These are phyloP conservation scores for Ceratosolen fusciceps DNA, from an alignment of 1,140 invertebrate genomes.

Conservation along the genomic window DNA sequence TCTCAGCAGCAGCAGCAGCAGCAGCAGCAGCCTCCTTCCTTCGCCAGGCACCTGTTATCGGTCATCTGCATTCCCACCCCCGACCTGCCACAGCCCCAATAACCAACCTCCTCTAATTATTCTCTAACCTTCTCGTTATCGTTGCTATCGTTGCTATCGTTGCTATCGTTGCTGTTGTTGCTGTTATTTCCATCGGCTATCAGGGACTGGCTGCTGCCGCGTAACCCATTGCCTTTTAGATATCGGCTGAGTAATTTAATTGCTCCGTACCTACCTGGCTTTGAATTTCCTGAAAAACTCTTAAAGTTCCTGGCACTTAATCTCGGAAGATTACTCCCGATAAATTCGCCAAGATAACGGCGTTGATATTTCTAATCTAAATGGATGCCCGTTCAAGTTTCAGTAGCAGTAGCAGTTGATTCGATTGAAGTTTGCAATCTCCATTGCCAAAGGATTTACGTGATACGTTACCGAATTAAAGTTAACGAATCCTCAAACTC, in stretches of 20 bases:
- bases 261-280: neutral
- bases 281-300: neutral
- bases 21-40: too few species aligned
- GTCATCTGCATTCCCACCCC: neutral
- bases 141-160: too few species aligned
- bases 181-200: too few species aligned
- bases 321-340: slow-evolving; percentile 29
- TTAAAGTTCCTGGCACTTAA: neutral
- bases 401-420: slow-evolving; percentile 16
- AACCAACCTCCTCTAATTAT: neutral
- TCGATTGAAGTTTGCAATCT: slow-evolving; percentile 41
- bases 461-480: slow-evolving; percentile 41
- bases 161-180: too few species aligned
- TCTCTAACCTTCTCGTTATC: neutral
- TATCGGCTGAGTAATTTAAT: neutral
- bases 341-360: slow-evolving; percentile 24
- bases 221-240: neutral
- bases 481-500: slow-evolving; percentile 22
- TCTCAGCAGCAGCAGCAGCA: too few species aligned
- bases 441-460: slow-evolving; percentile 33
- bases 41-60: slow-evolving; percentile 13
- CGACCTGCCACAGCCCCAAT: neutral
- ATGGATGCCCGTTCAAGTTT: slow-evolving; percentile 20
- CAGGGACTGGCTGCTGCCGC: too few species aligned
- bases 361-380: slow-evolving; percentile 45